These are phyloP conservation scores for Anolis apletophallus DNA, from an alignment of 2,797 vertebrate genomes.

Conservation along the genomic window DNA sequence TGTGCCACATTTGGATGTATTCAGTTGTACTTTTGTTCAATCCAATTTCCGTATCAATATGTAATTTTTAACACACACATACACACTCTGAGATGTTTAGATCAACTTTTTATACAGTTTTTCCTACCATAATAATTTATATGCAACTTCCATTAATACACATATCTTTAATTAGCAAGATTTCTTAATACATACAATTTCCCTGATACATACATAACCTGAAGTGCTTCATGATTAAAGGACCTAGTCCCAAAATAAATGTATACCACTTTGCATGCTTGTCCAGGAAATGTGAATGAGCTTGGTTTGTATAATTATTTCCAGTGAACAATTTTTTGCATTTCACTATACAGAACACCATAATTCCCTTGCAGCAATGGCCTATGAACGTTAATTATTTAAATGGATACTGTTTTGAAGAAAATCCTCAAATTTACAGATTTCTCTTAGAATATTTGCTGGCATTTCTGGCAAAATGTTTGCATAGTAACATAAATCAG, in stretches of 20 bases:
- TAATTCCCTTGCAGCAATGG: not conserved
- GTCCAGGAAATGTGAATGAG: not conserved
- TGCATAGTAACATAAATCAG: not conserved
- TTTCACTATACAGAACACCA: not conserved
- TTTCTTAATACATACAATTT: not conserved
- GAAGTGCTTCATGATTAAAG: not conserved
- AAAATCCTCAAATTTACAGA: not conserved
- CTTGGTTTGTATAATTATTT: not conserved
- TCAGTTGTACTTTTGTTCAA: not conserved
- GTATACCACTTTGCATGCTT: not conserved
- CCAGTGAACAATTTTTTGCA: not conserved
- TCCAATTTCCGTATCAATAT: not conserved
- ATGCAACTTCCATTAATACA: not conserved
- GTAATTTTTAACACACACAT: not conserved
- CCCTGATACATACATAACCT: not conserved
- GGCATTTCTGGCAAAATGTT: not conserved
- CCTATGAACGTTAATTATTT: not conserved
- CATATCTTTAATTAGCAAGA: not conserved
- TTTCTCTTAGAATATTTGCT: not conserved
- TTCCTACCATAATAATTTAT: not conserved
- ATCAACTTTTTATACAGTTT: not conserved
- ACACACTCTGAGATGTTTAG: not conserved
- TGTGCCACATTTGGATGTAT: not conserved
- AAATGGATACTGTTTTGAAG: not conserved
- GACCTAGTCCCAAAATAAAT: not conserved